Evolutionary conservation across 1,140 invertebrate species (phyloP).

Genomic region (Pseudachorutes palmiensis): DNA sequence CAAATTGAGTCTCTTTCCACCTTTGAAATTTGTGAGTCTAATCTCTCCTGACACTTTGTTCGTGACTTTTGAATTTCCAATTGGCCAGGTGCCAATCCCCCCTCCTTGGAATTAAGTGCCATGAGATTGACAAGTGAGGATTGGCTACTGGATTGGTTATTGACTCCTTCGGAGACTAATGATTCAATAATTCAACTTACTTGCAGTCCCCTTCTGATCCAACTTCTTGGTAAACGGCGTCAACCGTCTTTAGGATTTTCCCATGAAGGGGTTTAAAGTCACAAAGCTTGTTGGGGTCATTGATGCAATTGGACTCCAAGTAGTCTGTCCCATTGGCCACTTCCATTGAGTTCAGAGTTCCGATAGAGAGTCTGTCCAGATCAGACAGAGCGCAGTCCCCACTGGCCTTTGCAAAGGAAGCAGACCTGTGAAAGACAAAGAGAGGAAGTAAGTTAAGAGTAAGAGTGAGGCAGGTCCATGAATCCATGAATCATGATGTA

Average conservation of each 20-base stretch:
- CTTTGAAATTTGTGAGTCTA: too few species aligned
- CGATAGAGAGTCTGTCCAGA: slow-evolving; percentile 79
- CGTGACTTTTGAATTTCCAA: too few species aligned
- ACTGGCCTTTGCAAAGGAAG: slow-evolving; percentile 76
- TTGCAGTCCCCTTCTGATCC: slow-evolving; percentile 70
- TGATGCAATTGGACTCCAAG: slow-evolving; percentile 72
- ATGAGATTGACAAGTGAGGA: too few species aligned
- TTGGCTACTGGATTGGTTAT: too few species aligned
- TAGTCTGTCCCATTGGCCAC: slow-evolving; percentile 56
- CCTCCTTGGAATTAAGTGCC: too few species aligned
- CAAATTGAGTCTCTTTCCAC: too few species aligned
- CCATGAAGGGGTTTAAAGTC: slow-evolving; percentile 83
- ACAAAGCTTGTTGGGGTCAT: slow-evolving; percentile 76
- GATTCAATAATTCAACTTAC: slow-evolving; percentile 23
- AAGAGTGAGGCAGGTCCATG: neutral
- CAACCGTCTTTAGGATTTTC: slow-evolving; percentile 83
- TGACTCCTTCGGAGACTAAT: too few species aligned
- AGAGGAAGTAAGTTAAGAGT: slow-evolving; percentile 1
- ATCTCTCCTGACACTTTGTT: too few species aligned
- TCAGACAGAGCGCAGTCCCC: slow-evolving; percentile 77
- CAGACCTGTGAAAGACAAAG: slow-evolving; percentile 59
- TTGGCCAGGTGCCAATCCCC: too few species aligned
- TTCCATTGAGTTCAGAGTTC: slow-evolving; percentile 32
- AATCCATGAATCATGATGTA: too few species aligned
- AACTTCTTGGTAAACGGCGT: slow-evolving; percentile 84